A percentile compares a stretch with the other conserved stretches of the same genome.
Conservation (phyloP, 2,113 vertebrate species). For the Toxotes jaculatrix region DNA sequence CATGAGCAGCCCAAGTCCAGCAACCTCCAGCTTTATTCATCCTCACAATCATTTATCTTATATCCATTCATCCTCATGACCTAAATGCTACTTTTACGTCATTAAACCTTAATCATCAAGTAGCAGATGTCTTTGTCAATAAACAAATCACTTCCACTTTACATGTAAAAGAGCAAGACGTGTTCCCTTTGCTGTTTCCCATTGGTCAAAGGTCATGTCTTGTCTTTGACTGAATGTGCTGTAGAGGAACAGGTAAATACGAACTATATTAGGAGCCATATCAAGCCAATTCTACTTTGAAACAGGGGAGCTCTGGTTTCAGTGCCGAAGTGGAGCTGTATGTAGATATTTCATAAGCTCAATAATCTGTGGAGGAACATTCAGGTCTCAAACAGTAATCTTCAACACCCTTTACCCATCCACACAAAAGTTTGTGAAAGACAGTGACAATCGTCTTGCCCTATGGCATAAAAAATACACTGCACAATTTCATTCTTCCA, state of each 20-base stretch:
- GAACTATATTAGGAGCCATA: background rate
- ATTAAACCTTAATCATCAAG: conserved; percentile 27
- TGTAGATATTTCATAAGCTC: background rate
- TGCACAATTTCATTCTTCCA: background rate
- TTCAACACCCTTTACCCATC: background rate
- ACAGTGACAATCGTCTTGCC: background rate
- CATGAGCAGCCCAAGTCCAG: background rate
- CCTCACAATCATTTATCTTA: background rate
- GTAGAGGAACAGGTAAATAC: background rate
- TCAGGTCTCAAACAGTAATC: background rate
- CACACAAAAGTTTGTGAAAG: background rate
- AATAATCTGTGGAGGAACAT: background rate
- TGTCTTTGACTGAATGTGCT: background rate
- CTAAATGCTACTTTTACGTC: conserved; percentile 1
- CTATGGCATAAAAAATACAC: background rate
- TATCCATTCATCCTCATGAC: background rate
- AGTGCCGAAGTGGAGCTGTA: background rate
- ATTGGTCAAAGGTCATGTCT: background rate
- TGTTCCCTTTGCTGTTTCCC: background rate
- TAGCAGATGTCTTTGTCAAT: background rate
- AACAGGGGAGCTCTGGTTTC: background rate
- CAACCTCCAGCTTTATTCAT: background rate
- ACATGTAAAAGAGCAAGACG: background rate
- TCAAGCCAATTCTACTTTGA: conserved; percentile 1
- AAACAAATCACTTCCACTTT: conserved; percentile 27